Conservation (phyloP, 2,888 invertebrate species). For the Cyaniris semiargus region DNA sequence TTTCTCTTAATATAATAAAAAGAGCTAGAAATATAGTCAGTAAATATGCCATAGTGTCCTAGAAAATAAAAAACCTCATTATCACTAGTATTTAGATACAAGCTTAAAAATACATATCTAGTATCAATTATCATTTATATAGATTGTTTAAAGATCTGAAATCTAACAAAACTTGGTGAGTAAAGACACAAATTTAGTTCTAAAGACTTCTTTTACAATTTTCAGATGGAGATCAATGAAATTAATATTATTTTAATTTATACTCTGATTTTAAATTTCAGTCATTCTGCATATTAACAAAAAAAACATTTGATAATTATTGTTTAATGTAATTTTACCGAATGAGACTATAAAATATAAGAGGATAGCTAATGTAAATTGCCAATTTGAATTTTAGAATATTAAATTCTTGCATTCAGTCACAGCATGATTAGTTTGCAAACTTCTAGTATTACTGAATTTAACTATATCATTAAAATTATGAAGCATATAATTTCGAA, state of each 20-base stretch:
- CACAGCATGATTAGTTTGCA: not conserved
- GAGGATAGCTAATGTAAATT: not conserved
- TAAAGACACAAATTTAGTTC: not conserved
- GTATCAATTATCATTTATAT: not conserved
- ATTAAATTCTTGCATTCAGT: not conserved
- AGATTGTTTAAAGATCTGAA: not conserved
- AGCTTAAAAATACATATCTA: not conserved
- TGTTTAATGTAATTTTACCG: not conserved
- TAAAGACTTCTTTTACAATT: not conserved
- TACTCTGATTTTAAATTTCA: not conserved
- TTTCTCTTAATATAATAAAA: not conserved
- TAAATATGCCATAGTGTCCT: not conserved
- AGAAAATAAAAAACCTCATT: not conserved
- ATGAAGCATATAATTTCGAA: conserved; percentile 4
- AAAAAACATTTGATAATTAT: not conserved
- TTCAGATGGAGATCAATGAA: not conserved
- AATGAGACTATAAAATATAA: not conserved
- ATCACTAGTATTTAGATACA: conserved; percentile 6
- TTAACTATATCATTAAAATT: not conserved
- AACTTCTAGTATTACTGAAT: not conserved
- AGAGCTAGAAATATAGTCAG: conserved; percentile 1
- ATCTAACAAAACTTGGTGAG: not conserved
- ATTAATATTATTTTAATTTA: not conserved
- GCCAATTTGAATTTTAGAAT: not conserved
- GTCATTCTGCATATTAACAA: no score